Conservation (phyloP, 1,140 invertebrate genomes). For the Proctacanthus coquilletti region DNA sequence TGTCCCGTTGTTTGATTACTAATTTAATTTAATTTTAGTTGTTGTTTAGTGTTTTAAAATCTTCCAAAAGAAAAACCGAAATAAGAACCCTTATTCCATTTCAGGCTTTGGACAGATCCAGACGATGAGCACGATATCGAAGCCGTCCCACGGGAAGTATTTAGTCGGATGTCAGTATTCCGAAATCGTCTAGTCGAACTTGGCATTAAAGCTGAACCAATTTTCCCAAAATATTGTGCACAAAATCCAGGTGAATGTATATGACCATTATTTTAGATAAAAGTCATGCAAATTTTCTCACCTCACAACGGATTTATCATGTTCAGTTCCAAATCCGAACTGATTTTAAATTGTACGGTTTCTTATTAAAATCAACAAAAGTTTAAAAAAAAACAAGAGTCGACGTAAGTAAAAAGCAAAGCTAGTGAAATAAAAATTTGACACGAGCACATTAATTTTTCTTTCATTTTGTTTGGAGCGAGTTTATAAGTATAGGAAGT, state of each 20-base stretch:
- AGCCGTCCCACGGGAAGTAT: conserved; percentile 21
- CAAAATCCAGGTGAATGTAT: conserved; percentile 40
- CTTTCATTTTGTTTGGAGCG: too few relatives aligned
- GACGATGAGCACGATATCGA: conserved; percentile 25
- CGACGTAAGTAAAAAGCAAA: not conserved
- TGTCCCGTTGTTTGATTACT: not conserved
- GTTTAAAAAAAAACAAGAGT: not conserved
- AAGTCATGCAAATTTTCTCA: not conserved
- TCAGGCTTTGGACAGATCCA: conserved; percentile 25
- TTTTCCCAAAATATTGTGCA: conserved; percentile 54
- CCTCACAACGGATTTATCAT: too few relatives aligned
- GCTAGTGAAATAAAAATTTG: not conserved
- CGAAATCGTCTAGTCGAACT: conserved; percentile 38
- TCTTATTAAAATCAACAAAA: not conserved
- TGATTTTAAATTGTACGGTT: not conserved
- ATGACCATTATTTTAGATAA: conserved; percentile 17
- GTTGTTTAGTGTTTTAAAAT: not conserved
- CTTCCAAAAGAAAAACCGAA: not conserved
- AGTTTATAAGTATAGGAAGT: too few relatives aligned
- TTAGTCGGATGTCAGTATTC: conserved; percentile 26
- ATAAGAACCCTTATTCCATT: not conserved
- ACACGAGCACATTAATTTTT: not conserved
- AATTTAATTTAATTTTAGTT: not conserved
- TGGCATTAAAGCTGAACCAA: conserved; percentile 45
- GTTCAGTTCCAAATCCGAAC: too few relatives aligned